These are phyloP conservation scores for Cryptotis parvus DNA, from an alignment of 2,113 vertebrate genomes.

Conservation along the genomic window DNA sequence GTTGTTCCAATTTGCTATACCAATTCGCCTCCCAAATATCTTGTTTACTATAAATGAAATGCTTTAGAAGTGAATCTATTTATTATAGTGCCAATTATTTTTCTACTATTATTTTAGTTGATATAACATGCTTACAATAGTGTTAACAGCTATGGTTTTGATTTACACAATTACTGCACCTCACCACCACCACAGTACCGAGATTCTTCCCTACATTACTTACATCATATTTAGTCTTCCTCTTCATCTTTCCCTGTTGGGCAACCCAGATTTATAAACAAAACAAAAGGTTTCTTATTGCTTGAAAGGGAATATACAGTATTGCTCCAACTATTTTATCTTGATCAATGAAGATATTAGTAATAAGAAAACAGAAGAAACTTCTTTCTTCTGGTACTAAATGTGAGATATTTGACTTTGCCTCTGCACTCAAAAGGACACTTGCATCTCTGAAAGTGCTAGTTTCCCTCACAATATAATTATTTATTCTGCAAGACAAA, in stretches of 20 bases:
- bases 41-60: not conserved
- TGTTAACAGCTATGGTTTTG: no score
- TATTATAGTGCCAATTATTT: not conserved
- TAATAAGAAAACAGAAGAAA: slow-evolving; percentile 11
- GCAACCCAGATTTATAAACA: no score
- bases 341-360: not conserved
- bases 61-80: not conserved
- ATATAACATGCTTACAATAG: no score
- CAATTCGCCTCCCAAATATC: not conserved
- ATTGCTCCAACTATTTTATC: not conserved
- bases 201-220: no score
- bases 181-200: no score
- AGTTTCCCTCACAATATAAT: not conserved
- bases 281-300: no score
- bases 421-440: not conserved
- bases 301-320: no score
- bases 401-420: not conserved
- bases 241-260: no score
- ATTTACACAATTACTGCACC: no score
- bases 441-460: not conserved
- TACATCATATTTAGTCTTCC: no score
- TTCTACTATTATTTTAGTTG: no score
- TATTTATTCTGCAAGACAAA: not conserved
- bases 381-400: no score
- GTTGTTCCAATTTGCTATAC: not conserved